phyloP scores from a whole-genome alignment of 2,888 invertebrate genomes.

The Tetranychus piercei region DNA sequence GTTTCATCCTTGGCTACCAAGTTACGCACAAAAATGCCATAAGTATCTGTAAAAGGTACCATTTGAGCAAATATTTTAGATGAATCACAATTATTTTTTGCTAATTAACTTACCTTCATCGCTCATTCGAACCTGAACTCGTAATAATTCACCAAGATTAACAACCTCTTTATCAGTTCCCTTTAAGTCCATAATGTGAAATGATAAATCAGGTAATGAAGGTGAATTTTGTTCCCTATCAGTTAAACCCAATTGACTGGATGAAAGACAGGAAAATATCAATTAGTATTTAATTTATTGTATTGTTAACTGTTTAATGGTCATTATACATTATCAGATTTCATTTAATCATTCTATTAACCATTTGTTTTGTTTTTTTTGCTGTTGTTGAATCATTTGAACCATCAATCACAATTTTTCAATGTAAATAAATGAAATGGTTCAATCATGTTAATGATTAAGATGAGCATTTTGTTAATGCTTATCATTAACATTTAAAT shows the following conservation, averaged over 20 bases:
- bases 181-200: constrained; percentile 27
- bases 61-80: not conserved
- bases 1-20: constrained; percentile 64
- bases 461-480: too few species aligned
- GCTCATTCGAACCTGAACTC: constrained; percentile 28
- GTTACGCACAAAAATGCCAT: constrained; percentile 83
- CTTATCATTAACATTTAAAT: too few species aligned
- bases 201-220: constrained; percentile 25
- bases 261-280: not conserved
- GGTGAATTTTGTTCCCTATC: constrained; percentile 26
- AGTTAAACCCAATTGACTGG: constrained; percentile 25
- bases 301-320: not conserved
- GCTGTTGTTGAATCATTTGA: too few species aligned
- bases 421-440: too few species aligned
- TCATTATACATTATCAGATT: too few species aligned
- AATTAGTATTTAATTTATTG: not conserved
- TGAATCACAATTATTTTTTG: too few species aligned
- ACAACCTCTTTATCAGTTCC: constrained; percentile 27
- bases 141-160: constrained; percentile 27
- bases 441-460: too few species aligned
- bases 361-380: too few species aligned
- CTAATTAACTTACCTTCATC: constrained; percentile 25
- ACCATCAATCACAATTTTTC: too few species aligned
- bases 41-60: constrained; percentile 36
- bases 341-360: too few species aligned